Evolutionary conservation across 2,888 invertebrate species (phyloP).

Genomic region (Acholoe squamosa): DNA sequence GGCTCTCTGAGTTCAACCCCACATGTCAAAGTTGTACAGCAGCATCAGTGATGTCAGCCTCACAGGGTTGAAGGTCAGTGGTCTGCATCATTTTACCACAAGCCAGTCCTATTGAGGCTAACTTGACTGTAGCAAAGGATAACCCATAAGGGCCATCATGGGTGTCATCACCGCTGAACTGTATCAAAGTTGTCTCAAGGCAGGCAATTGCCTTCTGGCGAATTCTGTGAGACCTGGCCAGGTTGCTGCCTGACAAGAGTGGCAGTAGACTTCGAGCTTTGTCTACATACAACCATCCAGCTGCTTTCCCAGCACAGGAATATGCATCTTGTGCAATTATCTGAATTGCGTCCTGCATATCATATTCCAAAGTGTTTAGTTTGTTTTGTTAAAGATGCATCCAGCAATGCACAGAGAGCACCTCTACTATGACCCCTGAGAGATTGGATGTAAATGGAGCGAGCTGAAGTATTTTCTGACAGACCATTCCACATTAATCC

Average conservation of each 20-base stretch:
- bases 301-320: constrained; percentile 36
- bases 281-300: constrained; percentile 55
- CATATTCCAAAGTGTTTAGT: neutral
- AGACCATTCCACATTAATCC: neutral
- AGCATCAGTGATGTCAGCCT: neutral
- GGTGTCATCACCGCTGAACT: neutral
- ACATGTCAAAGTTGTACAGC: neutral
- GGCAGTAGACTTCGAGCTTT: neutral
- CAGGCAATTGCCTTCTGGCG: neutral
- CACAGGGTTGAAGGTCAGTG: neutral
- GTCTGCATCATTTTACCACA: constrained; percentile 47
- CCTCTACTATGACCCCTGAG: neutral
- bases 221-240: neutral
- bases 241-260: neutral
- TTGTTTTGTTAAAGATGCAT: constrained; percentile 34
- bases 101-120: neutral
- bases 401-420: constrained; percentile 7
- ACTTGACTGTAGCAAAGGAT: neutral
- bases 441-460: constrained; percentile 8
- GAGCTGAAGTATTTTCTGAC: neutral
- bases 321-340: neutral
- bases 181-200: neutral
- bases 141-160: constrained; percentile 49
- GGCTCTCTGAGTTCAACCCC: neutral
- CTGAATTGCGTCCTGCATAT: neutral